A percentile compares a stretch with the other conserved stretches of the same genome.
Conservation (phyloP, 1,140 invertebrate genomes). For the Macrosteles quadrilineatus region DNA sequence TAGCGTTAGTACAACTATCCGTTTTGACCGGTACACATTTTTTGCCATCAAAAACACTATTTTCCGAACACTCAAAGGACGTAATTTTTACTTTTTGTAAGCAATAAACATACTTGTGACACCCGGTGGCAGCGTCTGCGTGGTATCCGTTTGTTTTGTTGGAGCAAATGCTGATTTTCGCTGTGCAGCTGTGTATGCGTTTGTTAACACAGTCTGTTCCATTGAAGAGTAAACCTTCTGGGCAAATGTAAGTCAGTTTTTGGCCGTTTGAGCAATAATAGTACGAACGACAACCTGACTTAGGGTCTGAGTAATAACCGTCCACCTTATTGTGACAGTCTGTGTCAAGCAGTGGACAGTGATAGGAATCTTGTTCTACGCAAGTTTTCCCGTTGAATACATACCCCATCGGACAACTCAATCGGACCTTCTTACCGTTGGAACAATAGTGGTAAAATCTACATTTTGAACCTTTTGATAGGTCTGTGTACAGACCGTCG, state of each 20-base stretch:
- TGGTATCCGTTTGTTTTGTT: slow-evolving; percentile 58
- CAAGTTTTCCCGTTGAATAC: slow-evolving; percentile 57
- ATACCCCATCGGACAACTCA: slow-evolving; percentile 50
- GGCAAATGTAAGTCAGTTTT: slow-evolving; percentile 58
- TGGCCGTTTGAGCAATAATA: slow-evolving; percentile 57
- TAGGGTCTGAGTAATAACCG: slow-evolving; percentile 58
- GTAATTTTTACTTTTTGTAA: slow-evolving; percentile 56
- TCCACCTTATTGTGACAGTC: slow-evolving; percentile 55
- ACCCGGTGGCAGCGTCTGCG: slow-evolving; percentile 57
- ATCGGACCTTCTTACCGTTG: slow-evolving; percentile 49
- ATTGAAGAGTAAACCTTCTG: slow-evolving; percentile 55
- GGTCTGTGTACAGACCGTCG: slow-evolving; percentile 36
- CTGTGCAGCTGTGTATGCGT: slow-evolving; percentile 50
- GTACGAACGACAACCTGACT: slow-evolving; percentile 59
- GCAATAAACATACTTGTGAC: slow-evolving; percentile 60
- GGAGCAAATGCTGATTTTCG: slow-evolving; percentile 52
- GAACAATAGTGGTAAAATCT: slow-evolving; percentile 56
- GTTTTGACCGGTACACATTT: slow-evolving; percentile 49
- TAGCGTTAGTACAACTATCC: slow-evolving; percentile 38
- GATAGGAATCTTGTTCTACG: slow-evolving; percentile 46
- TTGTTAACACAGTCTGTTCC: slow-evolving; percentile 55
- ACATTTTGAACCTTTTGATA: slow-evolving; percentile 48
- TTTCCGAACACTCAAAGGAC: slow-evolving; percentile 55
- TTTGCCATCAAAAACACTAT: slow-evolving; percentile 58
- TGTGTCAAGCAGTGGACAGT: slow-evolving; percentile 53